Conservation (phyloP, 1,140 invertebrate species). For the Anastatus disparis region DNA sequence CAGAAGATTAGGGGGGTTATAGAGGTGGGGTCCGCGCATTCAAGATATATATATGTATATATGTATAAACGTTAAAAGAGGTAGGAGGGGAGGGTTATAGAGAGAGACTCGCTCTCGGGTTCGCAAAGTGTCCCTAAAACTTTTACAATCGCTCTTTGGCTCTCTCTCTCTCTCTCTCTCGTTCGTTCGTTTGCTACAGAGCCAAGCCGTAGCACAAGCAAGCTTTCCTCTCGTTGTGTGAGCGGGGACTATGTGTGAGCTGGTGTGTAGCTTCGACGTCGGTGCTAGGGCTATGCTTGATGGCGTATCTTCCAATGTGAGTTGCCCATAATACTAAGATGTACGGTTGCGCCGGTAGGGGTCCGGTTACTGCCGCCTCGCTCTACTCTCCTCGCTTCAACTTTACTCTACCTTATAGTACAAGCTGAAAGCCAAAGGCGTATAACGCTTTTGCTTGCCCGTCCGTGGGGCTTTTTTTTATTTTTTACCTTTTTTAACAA, state of each 20-base stretch:
- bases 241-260: too few relatives aligned
- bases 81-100: conserved; percentile 52
- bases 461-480: too few relatives aligned
- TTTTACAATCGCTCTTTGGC: conserved; percentile 73
- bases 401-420: conserved; percentile 65
- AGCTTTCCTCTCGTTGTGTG: too few relatives aligned
- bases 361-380: conserved; percentile 60
- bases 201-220: too few relatives aligned
- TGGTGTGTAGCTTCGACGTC: conserved; percentile 44
- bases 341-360: conserved; percentile 77
- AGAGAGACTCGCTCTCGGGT: conserved; percentile 60
- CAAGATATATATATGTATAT: too few relatives aligned
- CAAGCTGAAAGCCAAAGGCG: conserved; percentile 62
- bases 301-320: conserved; percentile 84
- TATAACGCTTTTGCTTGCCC: too few relatives aligned
- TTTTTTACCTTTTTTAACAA: too few relatives aligned
- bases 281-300: conserved; percentile 78
- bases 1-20: conserved; percentile 46
- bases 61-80: neutral
- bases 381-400: conserved; percentile 44
- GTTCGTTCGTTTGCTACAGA: too few relatives aligned
- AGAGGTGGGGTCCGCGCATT: conserved; percentile 42
- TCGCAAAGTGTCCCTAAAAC: conserved; percentile 73
- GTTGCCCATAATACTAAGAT: conserved; percentile 79
- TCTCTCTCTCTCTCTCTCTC: conserved; percentile 65